phyloP scores from a whole-genome alignment of 2,888 invertebrate species.

The Dolichopus griseipennis region DNA sequence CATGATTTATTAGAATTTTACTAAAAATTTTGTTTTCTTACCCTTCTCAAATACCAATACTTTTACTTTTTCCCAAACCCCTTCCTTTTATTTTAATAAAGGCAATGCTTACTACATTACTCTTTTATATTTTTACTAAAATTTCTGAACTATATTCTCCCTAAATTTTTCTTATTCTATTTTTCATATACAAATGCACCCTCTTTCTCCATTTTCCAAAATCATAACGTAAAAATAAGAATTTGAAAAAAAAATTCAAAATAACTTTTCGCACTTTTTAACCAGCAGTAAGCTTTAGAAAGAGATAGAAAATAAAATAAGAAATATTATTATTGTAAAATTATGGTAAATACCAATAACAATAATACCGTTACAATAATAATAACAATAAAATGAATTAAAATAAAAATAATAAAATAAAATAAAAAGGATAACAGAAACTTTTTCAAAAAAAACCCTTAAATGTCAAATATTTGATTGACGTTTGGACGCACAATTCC shows the following conservation, averaged over 20 bases:
- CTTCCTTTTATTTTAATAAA: no score
- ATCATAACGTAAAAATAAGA: not conserved
- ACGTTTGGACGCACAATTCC: not conserved
- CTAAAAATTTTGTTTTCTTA: not conserved
- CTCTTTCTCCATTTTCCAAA: not conserved
- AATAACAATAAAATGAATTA: not conserved
- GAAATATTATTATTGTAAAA: no score
- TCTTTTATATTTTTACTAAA: not conserved
- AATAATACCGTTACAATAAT: not conserved
- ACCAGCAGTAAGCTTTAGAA: not conserved
- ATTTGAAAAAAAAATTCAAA: not conserved
- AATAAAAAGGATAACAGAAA: not conserved
- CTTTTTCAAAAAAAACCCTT: not conserved
- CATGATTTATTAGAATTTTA: conserved; percentile 3
- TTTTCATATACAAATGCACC: not conserved
- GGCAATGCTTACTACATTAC: no score
- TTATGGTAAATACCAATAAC: not conserved
- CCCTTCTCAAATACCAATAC: not conserved
- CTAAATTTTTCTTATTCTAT: not conserved
- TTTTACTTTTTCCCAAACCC: no score
- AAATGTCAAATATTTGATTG: conserved; percentile 6
- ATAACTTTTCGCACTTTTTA: no score
- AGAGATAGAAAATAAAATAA: not conserved
- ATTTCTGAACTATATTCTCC: not conserved
- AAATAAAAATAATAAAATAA: no score